phyloP scores from a whole-genome alignment of 2,113 vertebrate genomes.

The Theropithecus gelada region DNA sequence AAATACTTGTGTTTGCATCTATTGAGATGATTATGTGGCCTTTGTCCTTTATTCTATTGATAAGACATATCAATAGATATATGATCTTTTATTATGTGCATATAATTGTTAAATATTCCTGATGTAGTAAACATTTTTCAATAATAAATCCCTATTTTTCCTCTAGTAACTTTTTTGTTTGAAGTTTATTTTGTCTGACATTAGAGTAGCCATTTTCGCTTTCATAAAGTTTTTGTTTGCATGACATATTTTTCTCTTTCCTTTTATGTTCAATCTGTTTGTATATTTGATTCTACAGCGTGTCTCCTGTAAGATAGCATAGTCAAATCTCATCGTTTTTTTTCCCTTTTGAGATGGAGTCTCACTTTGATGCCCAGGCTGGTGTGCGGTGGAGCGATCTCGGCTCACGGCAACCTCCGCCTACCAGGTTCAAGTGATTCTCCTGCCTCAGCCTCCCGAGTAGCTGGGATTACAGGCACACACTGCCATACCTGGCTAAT shows the following conservation, averaged over 20 bases:
- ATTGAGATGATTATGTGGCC: neutral
- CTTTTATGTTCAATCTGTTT: neutral
- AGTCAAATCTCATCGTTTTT: neutral
- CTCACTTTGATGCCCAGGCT: too few species aligned
- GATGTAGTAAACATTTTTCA: neutral
- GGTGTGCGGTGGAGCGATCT: too few species aligned
- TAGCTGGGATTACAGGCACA: too few species aligned
- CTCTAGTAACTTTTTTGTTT: neutral
- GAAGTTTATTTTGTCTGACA: neutral
- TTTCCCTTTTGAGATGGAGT: too few species aligned
- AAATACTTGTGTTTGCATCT: neutral
- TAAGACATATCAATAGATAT: neutral
- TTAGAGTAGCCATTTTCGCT: neutral
- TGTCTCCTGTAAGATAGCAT: neutral
- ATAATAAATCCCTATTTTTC: neutral
- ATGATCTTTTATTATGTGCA: neutral
- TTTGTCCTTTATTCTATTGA: neutral
- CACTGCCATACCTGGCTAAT: too few species aligned
- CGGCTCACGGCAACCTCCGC: too few species aligned
- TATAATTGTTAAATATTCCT: neutral
- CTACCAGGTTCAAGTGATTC: too few species aligned
- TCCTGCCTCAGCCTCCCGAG: too few species aligned
- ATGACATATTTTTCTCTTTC: neutral
- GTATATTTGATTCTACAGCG: neutral
- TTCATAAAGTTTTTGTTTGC: neutral